Evolutionary conservation across 2,797 vertebrate genomes (phyloP), one percentile per base, ranked within the genome.

Genomic region (Triplophysa yarkandensis): DNA sequence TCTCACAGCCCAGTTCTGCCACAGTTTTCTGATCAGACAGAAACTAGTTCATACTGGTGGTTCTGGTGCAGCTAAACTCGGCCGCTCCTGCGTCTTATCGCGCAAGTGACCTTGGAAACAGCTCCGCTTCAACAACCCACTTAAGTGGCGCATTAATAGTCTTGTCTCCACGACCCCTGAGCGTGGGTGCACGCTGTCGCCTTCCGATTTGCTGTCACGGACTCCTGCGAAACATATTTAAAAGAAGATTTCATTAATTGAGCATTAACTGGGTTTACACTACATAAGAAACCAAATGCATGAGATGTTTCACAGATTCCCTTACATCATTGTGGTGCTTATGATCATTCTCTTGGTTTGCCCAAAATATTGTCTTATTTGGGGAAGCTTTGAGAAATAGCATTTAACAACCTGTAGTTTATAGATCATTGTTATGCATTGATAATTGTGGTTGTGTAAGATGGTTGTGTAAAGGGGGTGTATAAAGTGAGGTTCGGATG

Each of bases 311-410:
- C 88, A 86, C 88, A 91, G 85, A 87, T 90, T 95, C 94, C 95
- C 96, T 97, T 98, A 94, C 98, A 96, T 98, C 96, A 98, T 91
- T 98, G 96, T 98, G 96, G 93, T 92, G 93, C 91, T 89, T 79
- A 83, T 81, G 83, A 80, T 88, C 68, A 91, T 95, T 96, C 94
- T 95, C 92, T 93, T 90, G 91, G 96, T 93, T 97, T 95, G 92
- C 91, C 95, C 98, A 97, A 97, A 90, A 80, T 86, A 80, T 81
- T 83, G 77, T 46, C 68, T 88, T 2, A 74, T 85, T 87, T 97
- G 98, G 96, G 95, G 87, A 93, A 96, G 93, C 95, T 96, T 95
- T 89, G 89, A 95, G 92, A 94, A 95, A 90, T 92, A 92, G 85
- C 85, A 93, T n/a, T 91, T 57, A 30, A 89, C 92, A 91, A 92